Base-by-base conservation (phyloP, 2,113 vertebrate species). In the Perca schrenkii region DNA sequence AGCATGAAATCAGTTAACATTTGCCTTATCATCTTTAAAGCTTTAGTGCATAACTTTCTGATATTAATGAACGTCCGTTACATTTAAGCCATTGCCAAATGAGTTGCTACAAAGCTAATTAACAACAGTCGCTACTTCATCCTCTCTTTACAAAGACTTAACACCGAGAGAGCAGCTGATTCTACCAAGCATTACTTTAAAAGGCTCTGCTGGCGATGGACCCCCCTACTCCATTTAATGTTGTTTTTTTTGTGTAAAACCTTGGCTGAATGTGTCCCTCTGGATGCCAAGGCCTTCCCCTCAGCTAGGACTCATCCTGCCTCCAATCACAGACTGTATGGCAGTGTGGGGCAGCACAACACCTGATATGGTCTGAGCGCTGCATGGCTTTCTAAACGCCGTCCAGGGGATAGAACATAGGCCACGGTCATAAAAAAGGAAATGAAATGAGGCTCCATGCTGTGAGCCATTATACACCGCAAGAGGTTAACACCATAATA, bases 401-500 rank as follows among this genome's bases (percentile, higher is more conserved):
- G 17, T 85, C 74, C 58, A 47, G 84, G 70, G 84, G 73, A 84
- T 73, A 53, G 58, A 75, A 80, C 66, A 70, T 58, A 25, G 69
- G 53, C 36, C 10, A 4, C 63, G 71, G 79, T 88, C 85, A 79
- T 82, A 62, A 52, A 85, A 43, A 50, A 85, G 74, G 84, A 87
- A 93, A 90, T 86, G 12, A 87, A 91, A 89, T 80, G 82, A 89
- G 74, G 84, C 70, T 79, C 80, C 81, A 74, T 77, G 89, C 84
- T 88, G 88, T 73, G 80, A 85, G 85, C 85, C 67, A 85, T 91
- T 90, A 89, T 22, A 74, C 83, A 85, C 86, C 83, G 83, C 89
- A 91, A 91, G 84, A 80, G 84, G 90, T 94, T 95, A 94, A 94
- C 80, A 68, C 82, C 77, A 84, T 95, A 94, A 95, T 93, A 85